Percentiles rank a stretch among this genome's conserved stretches.
Conservation (phyloP, 2,113 vertebrate genomes). For the Tragelaphus buxtoni region DNA sequence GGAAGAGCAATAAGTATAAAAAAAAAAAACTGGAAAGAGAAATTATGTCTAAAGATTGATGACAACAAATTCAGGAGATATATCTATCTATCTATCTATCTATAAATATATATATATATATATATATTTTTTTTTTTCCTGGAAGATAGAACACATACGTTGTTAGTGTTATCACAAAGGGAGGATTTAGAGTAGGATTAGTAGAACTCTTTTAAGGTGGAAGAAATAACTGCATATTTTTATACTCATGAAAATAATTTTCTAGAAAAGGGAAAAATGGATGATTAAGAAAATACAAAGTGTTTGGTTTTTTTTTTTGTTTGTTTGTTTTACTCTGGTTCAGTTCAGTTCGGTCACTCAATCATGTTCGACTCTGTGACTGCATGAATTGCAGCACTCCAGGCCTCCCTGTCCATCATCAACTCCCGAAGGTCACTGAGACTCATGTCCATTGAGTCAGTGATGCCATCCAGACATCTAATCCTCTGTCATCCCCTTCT, state of each 20-base stretch:
- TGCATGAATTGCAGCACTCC: too few relatives aligned
- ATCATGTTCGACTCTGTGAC: fast-evolving
- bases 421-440: fast-evolving
- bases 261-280: background rate
- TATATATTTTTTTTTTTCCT: background rate
- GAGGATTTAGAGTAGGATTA: background rate
- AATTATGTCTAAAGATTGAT: background rate
- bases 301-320: background rate
- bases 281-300: background rate
- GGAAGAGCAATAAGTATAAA: background rate
- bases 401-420: too few relatives aligned
- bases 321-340: too few relatives aligned
- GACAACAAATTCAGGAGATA: background rate
- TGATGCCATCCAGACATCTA: too few relatives aligned
- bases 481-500: too few relatives aligned
- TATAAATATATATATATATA: too few relatives aligned
- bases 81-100: too few relatives aligned
- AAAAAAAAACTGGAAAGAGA: background rate
- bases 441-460: too few relatives aligned
- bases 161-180: background rate
- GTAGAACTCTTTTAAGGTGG: background rate
- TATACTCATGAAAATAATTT: background rate
- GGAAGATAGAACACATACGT: background rate
- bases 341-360: too few relatives aligned
- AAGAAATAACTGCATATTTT: background rate